phyloP scores from a whole-genome alignment of 2,888 invertebrate species.

The Drosophila leonis region DNA sequence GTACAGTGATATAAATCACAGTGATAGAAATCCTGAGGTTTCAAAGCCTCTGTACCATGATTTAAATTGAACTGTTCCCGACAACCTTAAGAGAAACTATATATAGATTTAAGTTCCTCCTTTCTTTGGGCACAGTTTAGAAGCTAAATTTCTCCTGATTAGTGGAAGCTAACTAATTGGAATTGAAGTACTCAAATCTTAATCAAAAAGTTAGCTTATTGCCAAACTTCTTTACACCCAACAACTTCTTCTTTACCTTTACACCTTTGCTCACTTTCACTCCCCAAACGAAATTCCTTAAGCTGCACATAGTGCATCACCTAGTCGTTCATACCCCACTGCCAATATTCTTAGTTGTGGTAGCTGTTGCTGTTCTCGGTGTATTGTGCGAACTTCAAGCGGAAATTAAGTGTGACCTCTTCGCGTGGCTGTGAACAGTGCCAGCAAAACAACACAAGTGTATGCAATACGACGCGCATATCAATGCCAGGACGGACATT shows the following conservation, averaged over 20 bases:
- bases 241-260: too few relatives aligned
- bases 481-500: constrained; percentile 49
- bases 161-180: neutral
- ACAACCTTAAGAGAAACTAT: too few relatives aligned
- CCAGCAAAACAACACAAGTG: constrained; percentile 49
- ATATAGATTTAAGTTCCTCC: neutral
- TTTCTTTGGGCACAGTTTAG: too few relatives aligned
- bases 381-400: constrained; percentile 69
- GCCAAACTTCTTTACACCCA: neutral
- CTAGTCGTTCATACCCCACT: neutral
- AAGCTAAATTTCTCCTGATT: too few relatives aligned
- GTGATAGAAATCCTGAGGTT: neutral
- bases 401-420: constrained; percentile 81
- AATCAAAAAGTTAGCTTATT: neutral
- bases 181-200: neutral
- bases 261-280: neutral
- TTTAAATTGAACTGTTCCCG: too few relatives aligned
- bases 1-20: too few relatives aligned
- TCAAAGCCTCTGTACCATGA: neutral
- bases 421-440: constrained; percentile 66
- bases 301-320: neutral
- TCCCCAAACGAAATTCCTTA: neutral
- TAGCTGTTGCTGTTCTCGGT: constrained; percentile 27
- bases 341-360: constrained; percentile 11
- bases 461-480: constrained; percentile 57